A percentile compares a stretch with the other conserved stretches of the same genome.
Evolutionary conservation across 1,140 invertebrate genomes (phyloP).

Genomic region (Philopotamus ludificatus): DNA sequence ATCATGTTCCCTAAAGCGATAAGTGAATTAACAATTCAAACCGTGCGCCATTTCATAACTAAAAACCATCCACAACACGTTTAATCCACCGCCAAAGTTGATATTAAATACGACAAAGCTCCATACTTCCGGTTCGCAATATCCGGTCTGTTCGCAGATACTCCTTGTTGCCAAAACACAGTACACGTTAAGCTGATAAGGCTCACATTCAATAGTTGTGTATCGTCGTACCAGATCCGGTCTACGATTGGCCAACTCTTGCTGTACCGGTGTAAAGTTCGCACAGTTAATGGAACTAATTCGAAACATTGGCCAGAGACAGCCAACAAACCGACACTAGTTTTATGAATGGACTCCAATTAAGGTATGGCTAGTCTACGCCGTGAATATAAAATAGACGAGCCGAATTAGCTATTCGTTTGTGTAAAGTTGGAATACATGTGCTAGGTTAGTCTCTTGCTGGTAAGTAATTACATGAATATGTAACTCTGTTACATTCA

Average conservation of each 20-base stretch:
- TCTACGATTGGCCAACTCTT: background rate
- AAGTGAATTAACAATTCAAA: too few species aligned
- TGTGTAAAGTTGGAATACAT: background rate
- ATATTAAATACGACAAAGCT: background rate
- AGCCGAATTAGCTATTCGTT: background rate
- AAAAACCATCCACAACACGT: background rate
- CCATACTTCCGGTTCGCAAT: background rate
- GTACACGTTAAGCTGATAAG: background rate
- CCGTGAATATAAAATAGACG: background rate
- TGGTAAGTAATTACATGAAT: background rate
- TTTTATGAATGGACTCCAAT: background rate
- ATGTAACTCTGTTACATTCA: background rate
- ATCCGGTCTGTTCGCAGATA: background rate
- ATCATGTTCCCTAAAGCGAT: too few species aligned
- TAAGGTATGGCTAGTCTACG: background rate
- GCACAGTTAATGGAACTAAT: slow-evolving; percentile 23
- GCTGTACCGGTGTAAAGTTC: slow-evolving; percentile 2
- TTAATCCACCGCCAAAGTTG: background rate
- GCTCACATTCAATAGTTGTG: background rate
- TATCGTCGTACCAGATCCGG: background rate
- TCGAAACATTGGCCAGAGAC: background rate
- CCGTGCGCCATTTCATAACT: background rate
- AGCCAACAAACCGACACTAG: slow-evolving; percentile 6
- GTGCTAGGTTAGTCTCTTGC: background rate
- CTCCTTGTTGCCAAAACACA: background rate